Conservation (phyloP, 2,113 vertebrate species). For the Ceratotherium simum region DNA sequence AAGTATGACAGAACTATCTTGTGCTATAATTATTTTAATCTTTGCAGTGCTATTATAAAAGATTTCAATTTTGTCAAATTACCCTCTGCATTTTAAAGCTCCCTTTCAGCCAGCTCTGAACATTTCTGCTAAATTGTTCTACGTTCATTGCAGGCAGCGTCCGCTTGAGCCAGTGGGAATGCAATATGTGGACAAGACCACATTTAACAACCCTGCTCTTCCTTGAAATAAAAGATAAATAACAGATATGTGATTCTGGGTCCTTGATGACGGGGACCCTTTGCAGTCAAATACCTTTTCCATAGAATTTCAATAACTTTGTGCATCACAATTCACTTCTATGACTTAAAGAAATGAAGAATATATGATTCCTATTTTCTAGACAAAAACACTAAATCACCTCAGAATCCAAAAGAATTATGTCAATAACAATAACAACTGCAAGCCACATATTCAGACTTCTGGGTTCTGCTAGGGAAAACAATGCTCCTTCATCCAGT, state of each 20-base stretch:
- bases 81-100: conserved; percentile 56
- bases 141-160: background rate
- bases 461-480: background rate
- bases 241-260: background rate
- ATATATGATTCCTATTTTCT: background rate
- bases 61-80: conserved; percentile 70
- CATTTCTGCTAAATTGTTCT: conserved; percentile 27
- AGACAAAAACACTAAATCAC: background rate
- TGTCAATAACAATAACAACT: background rate
- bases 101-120: conserved; percentile 45
- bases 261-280: background rate
- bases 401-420: background rate
- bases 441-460: background rate
- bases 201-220: background rate
- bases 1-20: conserved; percentile 48
- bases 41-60: conserved; percentile 61
- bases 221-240: conserved; percentile 43
- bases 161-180: background rate
- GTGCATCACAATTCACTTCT: background rate
- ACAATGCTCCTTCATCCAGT: background rate
- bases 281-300: conserved; percentile 28
- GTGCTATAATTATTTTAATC: conserved; percentile 69
- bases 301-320: conserved; percentile 43
- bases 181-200: background rate
- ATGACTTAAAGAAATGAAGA: conserved; percentile 28